phyloP scores from a whole-genome alignment of 2,113 vertebrate species.

The Carassius auratus region DNA sequence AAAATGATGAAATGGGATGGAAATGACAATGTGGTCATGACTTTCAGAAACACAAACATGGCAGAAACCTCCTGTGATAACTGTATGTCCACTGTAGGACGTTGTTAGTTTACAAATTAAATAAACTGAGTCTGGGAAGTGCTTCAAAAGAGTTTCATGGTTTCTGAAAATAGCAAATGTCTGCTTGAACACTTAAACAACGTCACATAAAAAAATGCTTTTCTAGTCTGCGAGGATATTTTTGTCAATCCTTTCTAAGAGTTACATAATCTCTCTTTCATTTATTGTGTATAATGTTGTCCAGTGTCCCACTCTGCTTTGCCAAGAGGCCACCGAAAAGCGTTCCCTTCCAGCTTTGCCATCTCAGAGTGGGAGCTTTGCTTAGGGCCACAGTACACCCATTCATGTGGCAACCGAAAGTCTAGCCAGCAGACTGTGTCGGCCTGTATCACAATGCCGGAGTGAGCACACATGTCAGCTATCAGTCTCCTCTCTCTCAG shows the following conservation, averaged over 20 bases:
- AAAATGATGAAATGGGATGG: neutral
- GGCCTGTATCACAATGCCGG: constrained; percentile 27
- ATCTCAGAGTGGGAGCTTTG: constrained; percentile 18
- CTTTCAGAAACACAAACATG: neutral
- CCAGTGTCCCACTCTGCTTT: constrained; percentile 32
- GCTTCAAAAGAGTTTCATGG: neutral
- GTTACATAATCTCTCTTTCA: constrained; percentile 41
- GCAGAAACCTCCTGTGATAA: neutral
- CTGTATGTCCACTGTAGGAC: neutral
- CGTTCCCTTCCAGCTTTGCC: constrained; percentile 49
- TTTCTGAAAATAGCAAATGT: constrained; percentile 27
- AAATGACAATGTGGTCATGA: neutral
- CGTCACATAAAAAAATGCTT: neutral
- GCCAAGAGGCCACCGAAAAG: constrained; percentile 59
- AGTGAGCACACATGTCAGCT: constrained; percentile 41
- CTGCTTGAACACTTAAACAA: constrained; percentile 13
- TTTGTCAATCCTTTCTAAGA: constrained; percentile 27
- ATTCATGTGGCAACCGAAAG: constrained; percentile 46
- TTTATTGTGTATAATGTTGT: constrained; percentile 39
- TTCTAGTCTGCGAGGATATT: constrained; percentile 30
- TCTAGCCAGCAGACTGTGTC: constrained; percentile 34
- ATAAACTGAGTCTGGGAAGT: neutral
- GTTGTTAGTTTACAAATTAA: neutral
- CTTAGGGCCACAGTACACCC: constrained; percentile 26
- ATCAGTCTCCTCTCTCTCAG: constrained; percentile 35